phyloP scores from a whole-genome alignment of 2,888 invertebrate genomes.

The Pandemis cinnamomeana region DNA sequence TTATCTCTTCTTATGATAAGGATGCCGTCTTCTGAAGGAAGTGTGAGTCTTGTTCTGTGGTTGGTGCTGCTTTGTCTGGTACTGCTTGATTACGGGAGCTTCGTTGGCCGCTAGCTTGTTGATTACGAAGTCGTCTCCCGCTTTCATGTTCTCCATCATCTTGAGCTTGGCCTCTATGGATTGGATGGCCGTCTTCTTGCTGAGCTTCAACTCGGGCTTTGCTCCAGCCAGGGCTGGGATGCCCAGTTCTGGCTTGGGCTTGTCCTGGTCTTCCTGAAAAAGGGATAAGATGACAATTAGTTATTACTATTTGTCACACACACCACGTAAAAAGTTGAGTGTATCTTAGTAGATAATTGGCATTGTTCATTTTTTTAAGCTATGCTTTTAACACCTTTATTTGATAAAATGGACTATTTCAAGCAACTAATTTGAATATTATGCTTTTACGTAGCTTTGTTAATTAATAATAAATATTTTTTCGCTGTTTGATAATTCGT shows the following conservation, averaged over 20 bases:
- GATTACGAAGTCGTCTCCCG: constrained; percentile 89
- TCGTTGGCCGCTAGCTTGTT: constrained; percentile 88
- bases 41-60: constrained; percentile 67
- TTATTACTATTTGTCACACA: not conserved
- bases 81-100: constrained; percentile 88
- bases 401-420: too few relatives aligned
- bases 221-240: constrained; percentile 91
- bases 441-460: too few relatives aligned
- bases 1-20: constrained; percentile 81
- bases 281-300: constrained; percentile 30
- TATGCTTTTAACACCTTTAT: too few relatives aligned
- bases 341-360: too few relatives aligned
- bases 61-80: constrained; percentile 84
- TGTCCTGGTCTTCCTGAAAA: constrained; percentile 89
- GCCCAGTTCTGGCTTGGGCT: constrained; percentile 89
- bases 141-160: constrained; percentile 88
- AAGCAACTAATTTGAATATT: too few relatives aligned
- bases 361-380: too few relatives aligned
- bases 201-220: constrained; percentile 86
- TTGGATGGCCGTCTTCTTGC: constrained; percentile 92
- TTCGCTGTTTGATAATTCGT: too few relatives aligned
- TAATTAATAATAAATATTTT: too few relatives aligned
- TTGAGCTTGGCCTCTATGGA: constrained; percentile 95
- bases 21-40: constrained; percentile 74
- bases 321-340: too few relatives aligned